These are phyloP conservation scores for Spea multiplicata DNA, from an alignment of 2,113 vertebrate species.

Conservation along the genomic window DNA sequence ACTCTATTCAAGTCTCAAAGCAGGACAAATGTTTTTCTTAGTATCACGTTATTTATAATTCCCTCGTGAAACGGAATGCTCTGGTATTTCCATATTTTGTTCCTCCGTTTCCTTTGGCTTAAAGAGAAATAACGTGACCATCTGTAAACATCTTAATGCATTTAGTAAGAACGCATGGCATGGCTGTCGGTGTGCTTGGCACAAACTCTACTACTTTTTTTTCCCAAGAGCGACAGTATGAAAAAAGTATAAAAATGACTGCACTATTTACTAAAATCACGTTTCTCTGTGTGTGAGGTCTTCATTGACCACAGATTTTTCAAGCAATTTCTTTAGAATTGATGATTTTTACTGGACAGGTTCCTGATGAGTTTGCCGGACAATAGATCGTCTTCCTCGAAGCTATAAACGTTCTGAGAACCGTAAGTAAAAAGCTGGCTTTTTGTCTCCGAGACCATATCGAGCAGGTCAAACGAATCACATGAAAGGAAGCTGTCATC, in stretches of 20 bases:
- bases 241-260: not conserved
- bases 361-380: not conserved
- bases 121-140: not conserved
- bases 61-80: not conserved
- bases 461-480: constrained; percentile 69
- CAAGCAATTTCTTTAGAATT: not conserved
- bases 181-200: not conserved
- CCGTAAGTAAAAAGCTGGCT: constrained; percentile 54
- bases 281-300: too few relatives aligned
- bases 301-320: too few relatives aligned
- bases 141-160: not conserved
- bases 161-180: not conserved
- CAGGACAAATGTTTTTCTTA: constrained; percentile 23
- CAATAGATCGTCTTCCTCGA: constrained; percentile 55
- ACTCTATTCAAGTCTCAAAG: constrained; percentile 6
- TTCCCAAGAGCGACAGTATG: not conserved
- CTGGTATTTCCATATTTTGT: constrained; percentile 34
- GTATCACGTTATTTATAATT: constrained; percentile 8
- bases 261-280: too few relatives aligned
- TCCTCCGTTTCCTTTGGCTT: constrained; percentile 15
- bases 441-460: constrained; percentile 60
- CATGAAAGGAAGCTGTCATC: constrained; percentile 72
- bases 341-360: not conserved
- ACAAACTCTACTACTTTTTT: not conserved
- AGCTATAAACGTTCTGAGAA: constrained; percentile 54